Percentiles rank a stretch among this genome's conserved stretches.
Conservation (phyloP, 2,113 vertebrate genomes). For the Lota lota region DNA sequence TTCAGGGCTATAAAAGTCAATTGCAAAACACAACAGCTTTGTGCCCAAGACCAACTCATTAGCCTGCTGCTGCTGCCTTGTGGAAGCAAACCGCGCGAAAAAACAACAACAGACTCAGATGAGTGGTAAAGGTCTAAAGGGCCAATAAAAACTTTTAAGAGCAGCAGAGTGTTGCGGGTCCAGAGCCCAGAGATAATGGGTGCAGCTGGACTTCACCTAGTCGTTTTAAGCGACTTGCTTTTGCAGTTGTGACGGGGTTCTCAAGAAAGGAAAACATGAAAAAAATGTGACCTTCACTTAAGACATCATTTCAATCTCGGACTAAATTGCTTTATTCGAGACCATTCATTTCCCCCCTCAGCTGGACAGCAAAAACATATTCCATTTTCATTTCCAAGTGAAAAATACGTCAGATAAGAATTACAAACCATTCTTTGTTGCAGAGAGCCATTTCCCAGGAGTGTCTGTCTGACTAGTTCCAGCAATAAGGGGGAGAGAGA, state of each 20-base stretch:
- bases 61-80: conserved; percentile 33
- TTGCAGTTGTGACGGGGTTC: no score
- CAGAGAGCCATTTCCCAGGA: conserved; percentile 46
- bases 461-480: conserved; percentile 52
- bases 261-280: no score
- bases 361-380: conserved; percentile 13
- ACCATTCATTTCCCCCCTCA: no score
- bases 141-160: no score
- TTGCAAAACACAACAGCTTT: conserved; percentile 58
- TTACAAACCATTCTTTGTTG: conserved; percentile 12
- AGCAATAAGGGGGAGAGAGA: conserved; percentile 41
- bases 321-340: no score
- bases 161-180: no score
- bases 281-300: no score
- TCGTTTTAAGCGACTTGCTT: no score
- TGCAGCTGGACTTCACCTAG: no score
- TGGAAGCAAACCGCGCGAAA: conserved; percentile 57
- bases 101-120: conserved; percentile 31
- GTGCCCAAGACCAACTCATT: conserved; percentile 60
- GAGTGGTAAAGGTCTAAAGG: neutral
- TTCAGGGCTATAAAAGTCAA: conserved; percentile 61
- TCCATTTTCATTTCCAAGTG: conserved; percentile 47
- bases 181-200: no score
- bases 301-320: no score
- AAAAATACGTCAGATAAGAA: conserved; percentile 30